Conservation (phyloP, 2,888 invertebrate species). For the Eumerus sabulonum region DNA sequence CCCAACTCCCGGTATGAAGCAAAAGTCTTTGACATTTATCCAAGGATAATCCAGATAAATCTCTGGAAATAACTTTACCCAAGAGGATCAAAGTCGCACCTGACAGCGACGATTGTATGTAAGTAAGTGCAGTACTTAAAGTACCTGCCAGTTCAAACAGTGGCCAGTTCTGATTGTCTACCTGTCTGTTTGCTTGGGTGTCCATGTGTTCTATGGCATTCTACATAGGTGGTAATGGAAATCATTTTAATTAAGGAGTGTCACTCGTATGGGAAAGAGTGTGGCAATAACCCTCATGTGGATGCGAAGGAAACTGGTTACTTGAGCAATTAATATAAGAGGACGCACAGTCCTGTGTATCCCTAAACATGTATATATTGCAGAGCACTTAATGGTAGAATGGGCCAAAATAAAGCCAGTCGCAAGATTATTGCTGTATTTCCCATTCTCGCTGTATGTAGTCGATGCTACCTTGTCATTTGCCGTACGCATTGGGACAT, state of each 20-base stretch:
- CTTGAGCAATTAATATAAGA: not conserved
- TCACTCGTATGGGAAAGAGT: not conserved
- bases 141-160: not conserved
- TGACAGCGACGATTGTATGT: slow-evolving; percentile 11
- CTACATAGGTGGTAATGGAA: slow-evolving; percentile 19
- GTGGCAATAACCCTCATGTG: no score
- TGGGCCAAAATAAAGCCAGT: no score
- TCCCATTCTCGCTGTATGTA: no score
- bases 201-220: slow-evolving; percentile 22
- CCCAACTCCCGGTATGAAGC: not conserved
- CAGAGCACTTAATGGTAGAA: no score
- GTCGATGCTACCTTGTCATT: no score
- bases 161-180: no score
- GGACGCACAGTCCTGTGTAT: no score
- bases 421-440: no score
- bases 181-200: not conserved
- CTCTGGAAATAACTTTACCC: slow-evolving; percentile 37
- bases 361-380: no score
- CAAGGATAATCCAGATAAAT: slow-evolving; percentile 51
- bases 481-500: no score
- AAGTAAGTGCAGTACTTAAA: not conserved
- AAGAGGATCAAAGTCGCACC: slow-evolving; percentile 49
- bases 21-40: slow-evolving; percentile 53
- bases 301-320: no score
- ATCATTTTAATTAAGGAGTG: slow-evolving; percentile 57